These are phyloP conservation scores for Magallana angulata DNA, from an alignment of 1,140 invertebrate species.

Conservation along the genomic window DNA sequence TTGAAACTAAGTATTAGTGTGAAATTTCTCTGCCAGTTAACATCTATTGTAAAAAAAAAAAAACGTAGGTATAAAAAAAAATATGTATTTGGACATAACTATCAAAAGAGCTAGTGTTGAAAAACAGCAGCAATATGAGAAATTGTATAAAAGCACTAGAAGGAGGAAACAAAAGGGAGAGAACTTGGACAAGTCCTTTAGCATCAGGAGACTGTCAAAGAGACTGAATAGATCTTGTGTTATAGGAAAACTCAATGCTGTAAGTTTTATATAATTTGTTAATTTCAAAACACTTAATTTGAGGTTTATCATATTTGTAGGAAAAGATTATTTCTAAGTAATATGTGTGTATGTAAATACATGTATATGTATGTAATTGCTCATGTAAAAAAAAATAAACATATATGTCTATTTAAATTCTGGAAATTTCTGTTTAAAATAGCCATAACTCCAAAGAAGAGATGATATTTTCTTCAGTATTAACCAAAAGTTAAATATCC, in stretches of 20 bases:
- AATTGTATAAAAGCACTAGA: conserved; percentile 42
- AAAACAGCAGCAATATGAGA: conserved; percentile 52
- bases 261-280: background rate
- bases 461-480: too few relatives aligned
- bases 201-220: conserved; percentile 15
- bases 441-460: too few relatives aligned
- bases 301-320: too few relatives aligned
- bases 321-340: too few relatives aligned
- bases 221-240: conserved; percentile 3
- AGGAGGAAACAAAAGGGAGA: conserved; percentile 5
- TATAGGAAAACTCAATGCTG: conserved; percentile 1
- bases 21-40: background rate
- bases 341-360: too few relatives aligned
- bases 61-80: background rate
- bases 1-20: background rate
- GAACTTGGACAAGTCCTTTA: conserved; percentile 11
- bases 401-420: too few relatives aligned
- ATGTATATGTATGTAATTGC: too few relatives aligned
- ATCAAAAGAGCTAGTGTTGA: conserved; percentile 52
- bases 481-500: too few relatives aligned
- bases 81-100: conserved; percentile 57
- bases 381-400: too few relatives aligned
- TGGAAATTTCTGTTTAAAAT: too few relatives aligned
- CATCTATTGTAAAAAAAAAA: background rate
- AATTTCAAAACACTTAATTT: too few relatives aligned